Percentiles rank a stretch among this genome's conserved stretches.
These are phyloP conservation scores for Spodoptera littoralis DNA, from an alignment of 2,888 invertebrate species.

Conservation along the genomic window DNA sequence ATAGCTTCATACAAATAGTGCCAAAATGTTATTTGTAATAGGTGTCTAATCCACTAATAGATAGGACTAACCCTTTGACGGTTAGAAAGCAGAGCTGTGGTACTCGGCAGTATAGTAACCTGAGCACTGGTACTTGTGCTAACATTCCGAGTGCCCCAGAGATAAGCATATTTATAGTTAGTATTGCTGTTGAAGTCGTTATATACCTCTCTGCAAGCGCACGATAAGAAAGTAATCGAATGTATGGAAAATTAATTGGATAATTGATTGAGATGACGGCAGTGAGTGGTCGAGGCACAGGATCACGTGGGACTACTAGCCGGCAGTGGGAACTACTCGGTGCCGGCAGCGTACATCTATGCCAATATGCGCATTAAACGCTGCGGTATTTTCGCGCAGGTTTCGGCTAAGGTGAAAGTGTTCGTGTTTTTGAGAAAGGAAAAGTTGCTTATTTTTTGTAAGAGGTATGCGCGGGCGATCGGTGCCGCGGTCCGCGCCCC, in stretches of 20 bases:
- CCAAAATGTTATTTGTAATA: too few relatives aligned
- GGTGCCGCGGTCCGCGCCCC: constrained; percentile 40
- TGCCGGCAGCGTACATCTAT: constrained; percentile 56
- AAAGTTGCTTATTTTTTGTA: constrained; percentile 86
- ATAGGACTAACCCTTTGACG: constrained; percentile 18
- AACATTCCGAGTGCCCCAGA: constrained; percentile 22
- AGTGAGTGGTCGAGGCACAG: neutral
- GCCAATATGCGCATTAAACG: constrained; percentile 61
- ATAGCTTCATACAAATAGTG: too few relatives aligned
- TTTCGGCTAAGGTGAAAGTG: constrained; percentile 86
- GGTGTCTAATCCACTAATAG: too few relatives aligned
- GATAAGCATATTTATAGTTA: constrained; percentile 58
- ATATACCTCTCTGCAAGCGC: constrained; percentile 26
- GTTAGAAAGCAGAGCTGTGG: constrained; percentile 42
- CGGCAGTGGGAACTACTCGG: constrained; percentile 62
- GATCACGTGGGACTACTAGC: too few relatives aligned
- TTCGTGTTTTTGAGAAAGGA: constrained; percentile 86
- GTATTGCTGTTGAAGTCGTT: constrained; percentile 51
- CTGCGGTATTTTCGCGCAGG: constrained; percentile 72
- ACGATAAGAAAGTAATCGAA: constrained; percentile 51
- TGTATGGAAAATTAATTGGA: constrained; percentile 49
- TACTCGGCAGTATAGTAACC: constrained; percentile 13
- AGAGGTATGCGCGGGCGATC: constrained; percentile 77
- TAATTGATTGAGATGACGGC: constrained; percentile 25
- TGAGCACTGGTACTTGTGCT: constrained; percentile 15